Conservation (phyloP, 2,113 vertebrate species). For the Mormyrus lacerda region DNA sequence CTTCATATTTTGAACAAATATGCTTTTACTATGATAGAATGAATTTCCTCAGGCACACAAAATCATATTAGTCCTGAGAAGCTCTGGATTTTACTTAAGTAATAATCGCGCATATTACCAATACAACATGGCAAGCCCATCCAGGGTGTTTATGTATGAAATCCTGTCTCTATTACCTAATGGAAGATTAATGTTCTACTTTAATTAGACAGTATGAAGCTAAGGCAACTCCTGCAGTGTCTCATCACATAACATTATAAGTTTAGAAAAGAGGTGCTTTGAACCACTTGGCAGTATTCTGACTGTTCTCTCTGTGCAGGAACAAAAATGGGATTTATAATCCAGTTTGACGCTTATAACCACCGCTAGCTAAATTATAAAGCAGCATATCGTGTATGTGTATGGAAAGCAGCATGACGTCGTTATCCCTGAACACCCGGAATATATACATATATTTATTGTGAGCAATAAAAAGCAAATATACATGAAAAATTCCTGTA, state of each 20-base stretch:
- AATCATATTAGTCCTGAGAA: neutral
- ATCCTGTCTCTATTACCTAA: neutral
- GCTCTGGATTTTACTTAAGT: neutral
- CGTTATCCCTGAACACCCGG: neutral
- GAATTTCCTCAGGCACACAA: neutral
- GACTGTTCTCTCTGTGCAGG: neutral
- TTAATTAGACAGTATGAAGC: neutral
- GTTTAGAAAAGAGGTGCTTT: neutral
- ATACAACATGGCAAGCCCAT: neutral
- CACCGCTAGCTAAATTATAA: constrained; percentile 1
- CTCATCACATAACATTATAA: neutral
- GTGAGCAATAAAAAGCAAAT: neutral
- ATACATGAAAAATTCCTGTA: neutral
- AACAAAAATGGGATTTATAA: neutral
- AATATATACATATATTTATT: neutral
- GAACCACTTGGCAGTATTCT: neutral
- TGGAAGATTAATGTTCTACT: neutral
- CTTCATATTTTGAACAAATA: neutral
- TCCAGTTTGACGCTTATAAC: neutral
- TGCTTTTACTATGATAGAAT: neutral
- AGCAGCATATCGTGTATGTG: neutral
- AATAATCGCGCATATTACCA: neutral
- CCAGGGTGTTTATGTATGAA: neutral
- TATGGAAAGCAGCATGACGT: neutral
- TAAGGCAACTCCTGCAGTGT: neutral